A percentile compares a stretch with the other conserved stretches of the same genome.
Evolutionary conservation across 1,140 invertebrate species (phyloP).

Genomic region (Pogonognathellus flavescens): DNA sequence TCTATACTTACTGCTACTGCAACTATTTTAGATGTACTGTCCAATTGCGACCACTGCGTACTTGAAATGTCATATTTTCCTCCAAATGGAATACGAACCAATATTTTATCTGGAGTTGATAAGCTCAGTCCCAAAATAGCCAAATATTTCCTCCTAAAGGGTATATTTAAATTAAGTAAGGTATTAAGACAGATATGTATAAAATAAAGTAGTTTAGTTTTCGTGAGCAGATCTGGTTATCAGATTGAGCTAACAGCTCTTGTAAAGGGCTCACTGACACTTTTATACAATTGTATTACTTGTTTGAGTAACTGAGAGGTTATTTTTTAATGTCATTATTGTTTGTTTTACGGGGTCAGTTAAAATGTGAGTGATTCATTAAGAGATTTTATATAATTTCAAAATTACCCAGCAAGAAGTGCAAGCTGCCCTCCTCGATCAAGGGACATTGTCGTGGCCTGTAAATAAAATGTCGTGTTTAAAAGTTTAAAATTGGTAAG

Average conservation of each 20-base stretch:
- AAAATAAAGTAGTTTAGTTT: too few species aligned
- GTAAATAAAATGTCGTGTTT: slow-evolving; percentile 62
- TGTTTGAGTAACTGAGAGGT: too few species aligned
- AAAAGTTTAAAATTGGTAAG: background rate
- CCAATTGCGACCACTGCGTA: slow-evolving; percentile 88
- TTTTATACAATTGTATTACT: too few species aligned
- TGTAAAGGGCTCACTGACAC: too few species aligned
- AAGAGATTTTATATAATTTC: background rate
- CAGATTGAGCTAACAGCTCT: too few species aligned
- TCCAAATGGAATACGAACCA: slow-evolving; percentile 78
- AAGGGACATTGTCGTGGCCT: slow-evolving; percentile 92
- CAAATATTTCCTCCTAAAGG: slow-evolving; percentile 80
- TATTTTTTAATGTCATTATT: too few species aligned
- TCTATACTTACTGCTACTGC: slow-evolving; percentile 85
- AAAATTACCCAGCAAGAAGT: slow-evolving; percentile 83
- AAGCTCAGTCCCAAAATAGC: slow-evolving; percentile 82
- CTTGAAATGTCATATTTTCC: slow-evolving; percentile 94
- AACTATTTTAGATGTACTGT: slow-evolving; percentile 79
- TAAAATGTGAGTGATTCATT: too few species aligned
- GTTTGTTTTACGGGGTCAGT: too few species aligned
- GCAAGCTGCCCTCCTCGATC: slow-evolving; percentile 87
- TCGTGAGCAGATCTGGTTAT: too few species aligned
- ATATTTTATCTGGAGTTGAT: slow-evolving; percentile 72
- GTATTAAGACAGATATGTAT: background rate
- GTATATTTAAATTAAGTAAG: background rate